Evolutionary conservation across 92 coral and sea anemone genomes (phyloP).

Genomic region (Bergia sp.): DNA sequence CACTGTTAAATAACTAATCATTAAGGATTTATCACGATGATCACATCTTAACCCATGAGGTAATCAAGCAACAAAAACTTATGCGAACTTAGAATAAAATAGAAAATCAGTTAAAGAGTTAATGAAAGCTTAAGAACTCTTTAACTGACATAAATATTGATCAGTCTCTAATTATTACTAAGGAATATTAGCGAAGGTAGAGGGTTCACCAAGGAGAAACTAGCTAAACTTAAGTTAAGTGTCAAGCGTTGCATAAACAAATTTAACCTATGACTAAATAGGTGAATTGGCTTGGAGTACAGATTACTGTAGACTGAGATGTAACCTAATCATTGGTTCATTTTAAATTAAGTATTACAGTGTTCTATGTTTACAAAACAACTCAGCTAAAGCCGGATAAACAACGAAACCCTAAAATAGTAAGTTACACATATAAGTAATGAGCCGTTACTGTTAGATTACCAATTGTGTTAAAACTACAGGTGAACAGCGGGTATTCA

Average conservation of each 20-base stretch:
- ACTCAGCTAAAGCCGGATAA: not conserved
- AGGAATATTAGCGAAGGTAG: not conserved
- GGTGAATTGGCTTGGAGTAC: not conserved
- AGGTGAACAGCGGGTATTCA: conserved; percentile 1
- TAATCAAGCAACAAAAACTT: not conserved
- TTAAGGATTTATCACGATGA: not conserved
- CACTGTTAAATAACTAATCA: not conserved
- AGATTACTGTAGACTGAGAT: not conserved
- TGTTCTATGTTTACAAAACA: not conserved
- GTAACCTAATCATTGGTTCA: conserved; percentile 3
- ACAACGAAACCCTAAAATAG: conserved; percentile 12
- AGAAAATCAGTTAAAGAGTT: not conserved
- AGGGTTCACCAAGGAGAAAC: not conserved
- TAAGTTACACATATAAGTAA: not conserved
- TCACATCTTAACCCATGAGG: not conserved
- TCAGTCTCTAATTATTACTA: not conserved
- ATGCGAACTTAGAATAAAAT: not conserved
- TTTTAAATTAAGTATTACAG: no score
- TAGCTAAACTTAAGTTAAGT: not conserved
- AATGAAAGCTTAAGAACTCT: not conserved
- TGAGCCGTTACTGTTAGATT: not conserved
- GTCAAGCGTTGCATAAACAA: not conserved
- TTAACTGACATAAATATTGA: not conserved
- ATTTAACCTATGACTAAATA: no score
- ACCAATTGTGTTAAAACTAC: not conserved